Evolutionary conservation across 2,888 invertebrate genomes (phyloP).

Genomic region (Agonum fuliginosum): DNA sequence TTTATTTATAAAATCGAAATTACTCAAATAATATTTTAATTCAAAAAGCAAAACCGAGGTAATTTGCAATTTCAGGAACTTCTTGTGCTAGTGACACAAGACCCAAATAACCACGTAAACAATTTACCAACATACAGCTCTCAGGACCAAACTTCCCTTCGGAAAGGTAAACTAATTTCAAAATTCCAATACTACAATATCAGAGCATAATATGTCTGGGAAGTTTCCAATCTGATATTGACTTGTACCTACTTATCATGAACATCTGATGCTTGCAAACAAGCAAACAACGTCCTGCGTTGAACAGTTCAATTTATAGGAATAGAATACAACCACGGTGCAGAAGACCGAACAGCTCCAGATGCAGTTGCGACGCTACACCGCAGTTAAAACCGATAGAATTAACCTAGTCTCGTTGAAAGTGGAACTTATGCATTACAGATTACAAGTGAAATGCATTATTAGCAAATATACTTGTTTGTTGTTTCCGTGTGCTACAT

Average conservation of each 20-base stretch:
- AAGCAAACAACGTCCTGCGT: neutral
- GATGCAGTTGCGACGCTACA: neutral
- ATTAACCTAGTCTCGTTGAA: neutral
- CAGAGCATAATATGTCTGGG: neutral
- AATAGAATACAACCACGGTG: neutral
- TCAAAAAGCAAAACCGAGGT: too few species aligned
- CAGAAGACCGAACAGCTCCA: neutral
- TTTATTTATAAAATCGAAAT: too few species aligned
- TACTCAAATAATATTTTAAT: too few species aligned
- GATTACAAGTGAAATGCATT: conserved; percentile 11
- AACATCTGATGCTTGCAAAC: neutral
- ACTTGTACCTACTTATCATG: neutral
- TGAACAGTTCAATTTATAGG: neutral
- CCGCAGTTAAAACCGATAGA: neutral
- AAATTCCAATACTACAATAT: too few species aligned
- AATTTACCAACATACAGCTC: too few species aligned
- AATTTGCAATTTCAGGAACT: too few species aligned
- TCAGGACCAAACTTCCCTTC: too few species aligned
- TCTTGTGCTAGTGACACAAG: too few species aligned
- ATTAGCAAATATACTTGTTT: neutral
- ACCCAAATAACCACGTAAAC: too few species aligned
- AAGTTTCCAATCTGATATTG: neutral
- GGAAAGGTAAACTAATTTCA: too few species aligned
- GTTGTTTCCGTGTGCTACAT: too few species aligned
- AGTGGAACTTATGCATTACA: neutral